A percentile compares a stretch with the other conserved stretches of the same genome.
Evolutionary conservation across 92 coral and sea anemone genomes (phyloP).

Genomic region (Bergia puertoricense): DNA sequence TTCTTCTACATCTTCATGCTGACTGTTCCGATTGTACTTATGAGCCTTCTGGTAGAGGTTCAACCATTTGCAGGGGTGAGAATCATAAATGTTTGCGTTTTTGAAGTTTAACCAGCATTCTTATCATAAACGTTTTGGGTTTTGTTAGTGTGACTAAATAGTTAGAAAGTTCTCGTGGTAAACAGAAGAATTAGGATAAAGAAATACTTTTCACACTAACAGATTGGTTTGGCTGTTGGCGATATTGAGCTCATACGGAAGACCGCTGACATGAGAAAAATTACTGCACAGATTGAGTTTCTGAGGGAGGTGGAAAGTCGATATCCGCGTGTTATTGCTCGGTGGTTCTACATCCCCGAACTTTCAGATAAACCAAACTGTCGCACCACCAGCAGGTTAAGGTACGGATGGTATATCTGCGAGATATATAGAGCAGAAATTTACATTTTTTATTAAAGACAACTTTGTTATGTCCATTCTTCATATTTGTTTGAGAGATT

Average conservation of each 20-base stretch:
- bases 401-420: background rate
- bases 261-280: conserved; percentile 59
- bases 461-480: background rate
- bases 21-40: too few species aligned
- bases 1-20: too few species aligned
- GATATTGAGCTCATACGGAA: conserved; percentile 71
- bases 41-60: too few species aligned
- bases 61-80: too few species aligned
- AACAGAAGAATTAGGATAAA: background rate
- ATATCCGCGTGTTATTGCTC: conserved; percentile 30
- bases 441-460: background rate
- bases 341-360: conserved; percentile 40
- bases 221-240: conserved; percentile 81
- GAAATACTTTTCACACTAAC: too few species aligned
- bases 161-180: background rate
- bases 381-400: conserved; percentile 17
- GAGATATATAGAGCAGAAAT: background rate
- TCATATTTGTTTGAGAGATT: background rate
- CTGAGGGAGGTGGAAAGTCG: conserved; percentile 45
- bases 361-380: conserved; percentile 22
- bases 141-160: too few species aligned
- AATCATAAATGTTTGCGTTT: too few species aligned
- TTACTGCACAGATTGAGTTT: conserved; percentile 42
- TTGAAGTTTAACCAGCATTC: too few species aligned
- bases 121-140: too few species aligned